A percentile compares a stretch with the other conserved stretches of the same genome.
Evolutionary conservation across 1,140 invertebrate genomes (phyloP).

Genomic region (Platyscapa corneri): DNA sequence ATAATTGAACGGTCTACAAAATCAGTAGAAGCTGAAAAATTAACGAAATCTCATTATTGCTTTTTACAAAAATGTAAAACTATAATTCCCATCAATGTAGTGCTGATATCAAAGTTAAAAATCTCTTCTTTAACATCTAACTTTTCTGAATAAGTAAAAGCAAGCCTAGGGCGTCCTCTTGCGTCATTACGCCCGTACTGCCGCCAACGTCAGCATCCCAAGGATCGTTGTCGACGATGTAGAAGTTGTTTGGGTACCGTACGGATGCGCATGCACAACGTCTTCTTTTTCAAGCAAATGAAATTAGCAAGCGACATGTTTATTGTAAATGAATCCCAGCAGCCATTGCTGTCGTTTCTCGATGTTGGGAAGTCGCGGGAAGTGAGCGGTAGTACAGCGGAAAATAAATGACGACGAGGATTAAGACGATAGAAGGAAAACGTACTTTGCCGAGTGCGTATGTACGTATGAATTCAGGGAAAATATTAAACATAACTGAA

Average conservation of each 20-base stretch:
- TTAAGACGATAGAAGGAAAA: constrained; percentile 26
- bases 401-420: constrained; percentile 44
- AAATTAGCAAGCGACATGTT: constrained; percentile 69
- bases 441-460: neutral
- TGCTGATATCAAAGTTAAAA: constrained; percentile 8
- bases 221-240: too few relatives aligned
- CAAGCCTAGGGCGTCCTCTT: constrained; percentile 1
- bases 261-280: too few relatives aligned
- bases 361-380: too few relatives aligned
- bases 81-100: too few relatives aligned
- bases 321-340: constrained; percentile 73
- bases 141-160: constrained; percentile 39
- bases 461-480: neutral
- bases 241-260: too few relatives aligned
- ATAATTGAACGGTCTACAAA: too few relatives aligned
- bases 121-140: constrained; percentile 31
- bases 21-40: too few relatives aligned
- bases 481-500: constrained; percentile 38
- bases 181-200: too few relatives aligned
- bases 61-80: too few relatives aligned
- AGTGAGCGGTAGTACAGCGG: constrained; percentile 11
- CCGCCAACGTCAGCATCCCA: too few relatives aligned
- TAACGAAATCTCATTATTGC: neutral
- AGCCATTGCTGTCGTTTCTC: too few relatives aligned
- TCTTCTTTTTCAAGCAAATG: too few relatives aligned